Percentiles rank a stretch among this genome's conserved stretches.
Conservation (phyloP, 2,888 invertebrate species). For the Plusia festucae region DNA sequence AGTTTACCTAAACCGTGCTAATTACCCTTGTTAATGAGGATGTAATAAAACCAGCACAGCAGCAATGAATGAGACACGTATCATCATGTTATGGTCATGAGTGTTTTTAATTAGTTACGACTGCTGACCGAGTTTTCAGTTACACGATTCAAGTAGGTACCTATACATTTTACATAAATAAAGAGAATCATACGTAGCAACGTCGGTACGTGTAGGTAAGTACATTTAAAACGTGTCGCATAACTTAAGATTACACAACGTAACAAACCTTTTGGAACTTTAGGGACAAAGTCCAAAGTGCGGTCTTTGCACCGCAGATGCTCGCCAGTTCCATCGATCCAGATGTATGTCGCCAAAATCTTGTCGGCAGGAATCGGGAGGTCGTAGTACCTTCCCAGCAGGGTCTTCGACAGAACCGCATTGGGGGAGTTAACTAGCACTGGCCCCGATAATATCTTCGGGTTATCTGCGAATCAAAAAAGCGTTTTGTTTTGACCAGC, state of each 20-base stretch:
- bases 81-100: conserved; percentile 40
- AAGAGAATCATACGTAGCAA: not conserved
- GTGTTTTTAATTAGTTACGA: conserved; percentile 43
- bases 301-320: conserved; percentile 96
- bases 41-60: conserved; percentile 70
- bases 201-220: not conserved
- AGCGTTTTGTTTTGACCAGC: not conserved
- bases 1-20: conserved; percentile 74
- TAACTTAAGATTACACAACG: not conserved
- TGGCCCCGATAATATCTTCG: conserved; percentile 84
- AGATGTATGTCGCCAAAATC: conserved; percentile 96
- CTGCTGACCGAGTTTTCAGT: conserved; percentile 28
- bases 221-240: not conserved
- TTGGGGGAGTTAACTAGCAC: conserved; percentile 93
- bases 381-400: conserved; percentile 92
- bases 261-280: conserved; percentile 92
- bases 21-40: conserved; percentile 82
- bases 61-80: conserved; percentile 65
- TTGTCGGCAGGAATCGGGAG: conserved; percentile 94
- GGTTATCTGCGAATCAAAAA: conserved; percentile 75
- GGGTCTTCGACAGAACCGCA: conserved; percentile 93
- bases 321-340: conserved; percentile 98
- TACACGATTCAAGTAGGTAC: conserved; percentile 11
- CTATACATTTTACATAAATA: not conserved
- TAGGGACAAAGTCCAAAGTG: conserved; percentile 95